Evolutionary conservation across 2,797 vertebrate species (phyloP), one percentile per base, ranked within the genome.

Genomic region (Gallinago stenura): DNA sequence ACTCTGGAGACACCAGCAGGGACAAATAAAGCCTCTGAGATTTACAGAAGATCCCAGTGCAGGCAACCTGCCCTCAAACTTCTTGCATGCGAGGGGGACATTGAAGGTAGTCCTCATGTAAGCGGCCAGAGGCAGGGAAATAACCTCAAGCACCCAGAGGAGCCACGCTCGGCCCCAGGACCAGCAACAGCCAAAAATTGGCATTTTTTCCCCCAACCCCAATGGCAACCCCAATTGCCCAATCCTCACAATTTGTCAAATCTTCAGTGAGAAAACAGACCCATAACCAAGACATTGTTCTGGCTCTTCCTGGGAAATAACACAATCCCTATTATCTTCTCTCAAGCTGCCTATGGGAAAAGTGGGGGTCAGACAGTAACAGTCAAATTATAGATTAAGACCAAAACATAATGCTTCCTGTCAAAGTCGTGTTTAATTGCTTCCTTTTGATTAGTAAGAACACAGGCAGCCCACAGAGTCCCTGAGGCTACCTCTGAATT

Each of bases 31-130:
- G n/a, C 25, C 58, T 31, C 37, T 11, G 26, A 64, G 30, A 37
- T 2, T 26, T 1, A 21, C 7, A 64, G 33, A 81, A 45, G 11
- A 57, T 14, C 15, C 2, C 4, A 25, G 33, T 2, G 21, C 16
- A 66, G 35, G 25, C 39, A 41, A 11, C 25, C 20, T 35, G 21
- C 56, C 73, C 30, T 28, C 9, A 12, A 43, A 30, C 28, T 50
- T 31, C 51, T 53, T 46, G 6, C 25, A 41, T 39, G 50, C 0
- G 1, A 83, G 22, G 17, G 31, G 64, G 37, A 64, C 22, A 12
- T 14, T 7, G n/a, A 70, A 30, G 31, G 51, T 9, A 73, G 33
- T 11, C 46, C 64, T 70, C 19, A 56, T 1, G 68, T 19, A 8
- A 72, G 61, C 10, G 54, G 4, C 15, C 66, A 30, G 46, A 48